Evolutionary conservation across 2,797 vertebrate genomes (phyloP).

Genomic region (Rhodeus uyekii): DNA sequence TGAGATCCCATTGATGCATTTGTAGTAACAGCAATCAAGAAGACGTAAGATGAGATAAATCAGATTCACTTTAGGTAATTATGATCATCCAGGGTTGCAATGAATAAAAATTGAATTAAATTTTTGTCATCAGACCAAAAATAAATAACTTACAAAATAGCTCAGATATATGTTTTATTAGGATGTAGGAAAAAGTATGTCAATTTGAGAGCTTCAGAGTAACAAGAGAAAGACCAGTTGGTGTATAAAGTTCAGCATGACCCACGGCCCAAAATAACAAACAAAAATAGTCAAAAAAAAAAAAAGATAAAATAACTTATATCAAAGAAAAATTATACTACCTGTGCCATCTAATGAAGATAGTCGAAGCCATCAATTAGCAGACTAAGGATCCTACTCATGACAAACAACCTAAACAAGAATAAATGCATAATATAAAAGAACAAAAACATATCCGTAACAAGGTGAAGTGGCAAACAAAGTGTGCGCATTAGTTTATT

Average conservation of each 20-base stretch:
- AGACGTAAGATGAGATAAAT: too few relatives aligned
- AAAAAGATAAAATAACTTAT: neutral
- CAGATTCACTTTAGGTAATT: too few relatives aligned
- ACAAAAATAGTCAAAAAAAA: neutral
- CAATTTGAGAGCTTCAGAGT: neutral
- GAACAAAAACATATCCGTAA: neutral
- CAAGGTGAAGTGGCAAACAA: neutral
- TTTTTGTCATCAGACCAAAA: neutral
- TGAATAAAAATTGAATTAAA: neutral
- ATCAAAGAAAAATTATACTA: too few relatives aligned
- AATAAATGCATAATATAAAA: neutral
- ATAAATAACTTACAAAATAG: neutral
- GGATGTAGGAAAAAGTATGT: neutral
- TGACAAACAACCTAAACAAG: neutral
- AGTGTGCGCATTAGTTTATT: too few relatives aligned
- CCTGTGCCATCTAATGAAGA: too few relatives aligned
- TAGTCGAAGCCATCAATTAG: too few relatives aligned
- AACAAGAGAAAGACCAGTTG: neutral
- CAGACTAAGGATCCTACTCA: too few relatives aligned
- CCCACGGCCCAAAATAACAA: neutral
- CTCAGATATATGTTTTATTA: neutral
- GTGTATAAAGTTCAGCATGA: neutral
- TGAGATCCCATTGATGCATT: too few relatives aligned
- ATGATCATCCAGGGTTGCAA: too few relatives aligned
- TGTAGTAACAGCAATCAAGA: too few relatives aligned